Evolutionary conservation across 2,113 vertebrate species (phyloP).

Genomic region (Hystrix cristata): DNA sequence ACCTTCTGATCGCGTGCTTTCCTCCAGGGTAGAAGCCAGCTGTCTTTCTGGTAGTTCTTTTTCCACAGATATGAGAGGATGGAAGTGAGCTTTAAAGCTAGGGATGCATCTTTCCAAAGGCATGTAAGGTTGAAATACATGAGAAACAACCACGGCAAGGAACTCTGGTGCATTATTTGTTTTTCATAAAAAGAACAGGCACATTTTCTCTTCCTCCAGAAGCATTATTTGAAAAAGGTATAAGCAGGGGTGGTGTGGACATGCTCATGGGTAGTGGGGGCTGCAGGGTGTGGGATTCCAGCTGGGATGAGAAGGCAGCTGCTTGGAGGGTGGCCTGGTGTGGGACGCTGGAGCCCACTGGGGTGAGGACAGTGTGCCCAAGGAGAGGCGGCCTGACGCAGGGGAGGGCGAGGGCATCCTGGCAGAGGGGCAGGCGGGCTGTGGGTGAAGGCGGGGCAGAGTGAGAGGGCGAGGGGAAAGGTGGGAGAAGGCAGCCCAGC

Average conservation of each 20-base stretch:
- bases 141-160: background rate
- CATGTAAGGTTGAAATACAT: background rate
- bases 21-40: background rate
- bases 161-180: background rate
- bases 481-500: background rate
- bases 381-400: no score
- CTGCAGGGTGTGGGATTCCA: background rate
- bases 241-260: background rate
- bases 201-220: background rate
- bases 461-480: background rate
- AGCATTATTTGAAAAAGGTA: background rate
- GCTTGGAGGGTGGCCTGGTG: background rate
- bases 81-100: background rate
- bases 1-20: background rate
- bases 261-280: background rate
- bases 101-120: background rate
- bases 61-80: background rate
- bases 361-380: background rate
- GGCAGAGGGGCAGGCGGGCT: fast-evolving
- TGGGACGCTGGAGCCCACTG: background rate
- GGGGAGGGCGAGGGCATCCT: background rate
- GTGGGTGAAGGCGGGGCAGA: background rate
- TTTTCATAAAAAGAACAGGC: background rate
- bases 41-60: background rate
- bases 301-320: background rate